phyloP scores from a whole-genome alignment of 2,797 vertebrate species.

The Rhincodon typus region DNA sequence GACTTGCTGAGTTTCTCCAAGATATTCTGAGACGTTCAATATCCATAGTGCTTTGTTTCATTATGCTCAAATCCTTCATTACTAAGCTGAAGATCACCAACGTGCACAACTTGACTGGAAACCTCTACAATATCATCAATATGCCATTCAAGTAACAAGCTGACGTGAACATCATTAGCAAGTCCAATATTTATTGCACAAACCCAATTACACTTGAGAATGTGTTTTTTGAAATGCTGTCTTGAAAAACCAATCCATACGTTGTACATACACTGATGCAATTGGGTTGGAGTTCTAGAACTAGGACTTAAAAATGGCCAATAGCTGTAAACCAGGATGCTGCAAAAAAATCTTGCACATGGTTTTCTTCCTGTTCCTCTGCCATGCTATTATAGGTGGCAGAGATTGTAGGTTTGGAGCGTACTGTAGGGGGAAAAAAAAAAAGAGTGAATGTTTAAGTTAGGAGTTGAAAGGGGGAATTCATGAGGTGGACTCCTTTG shows the following conservation, averaged over 20 bases:
- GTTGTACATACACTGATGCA: background rate
- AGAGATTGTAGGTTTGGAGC: background rate
- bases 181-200: background rate
- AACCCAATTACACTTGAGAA: background rate
- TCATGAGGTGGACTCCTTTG: background rate
- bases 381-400: background rate
- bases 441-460: background rate
- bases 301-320: background rate
- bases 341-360: background rate
- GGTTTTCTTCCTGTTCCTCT: background rate
- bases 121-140: background rate
- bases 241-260: background rate
- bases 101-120: background rate
- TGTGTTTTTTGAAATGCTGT: background rate
- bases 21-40: too few relatives aligned
- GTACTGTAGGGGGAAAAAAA: background rate
- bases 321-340: too few relatives aligned
- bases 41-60: too few relatives aligned
- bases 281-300: background rate
- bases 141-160: background rate
- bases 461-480: background rate
- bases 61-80: background rate
- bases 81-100: background rate
- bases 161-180: too few relatives aligned
- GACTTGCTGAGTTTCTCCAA: too few relatives aligned